These are phyloP conservation scores for Papilio aristodemus DNA, from an alignment of 1,140 invertebrate species.

Conservation along the genomic window DNA sequence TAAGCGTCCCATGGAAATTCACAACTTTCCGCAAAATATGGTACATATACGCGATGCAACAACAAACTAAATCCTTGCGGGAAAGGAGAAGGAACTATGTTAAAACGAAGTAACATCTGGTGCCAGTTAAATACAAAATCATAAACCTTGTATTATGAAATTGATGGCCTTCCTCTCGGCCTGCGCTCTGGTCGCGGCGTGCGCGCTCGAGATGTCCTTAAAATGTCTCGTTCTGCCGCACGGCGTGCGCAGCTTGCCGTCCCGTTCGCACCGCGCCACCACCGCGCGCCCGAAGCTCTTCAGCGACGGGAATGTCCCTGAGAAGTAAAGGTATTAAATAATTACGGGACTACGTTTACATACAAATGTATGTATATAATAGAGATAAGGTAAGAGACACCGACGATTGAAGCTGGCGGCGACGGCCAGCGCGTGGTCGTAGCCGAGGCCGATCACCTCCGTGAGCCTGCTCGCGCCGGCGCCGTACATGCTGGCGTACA, in stretches of 20 bases:
- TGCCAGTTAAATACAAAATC: not conserved
- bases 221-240: conserved; percentile 77
- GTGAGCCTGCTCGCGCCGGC: conserved; percentile 80
- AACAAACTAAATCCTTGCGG: too few species aligned
- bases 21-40: too few species aligned
- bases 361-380: not conserved
- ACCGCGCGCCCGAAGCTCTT: conserved; percentile 73
- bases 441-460: conserved; percentile 77
- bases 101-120: too few species aligned
- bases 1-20: not conserved
- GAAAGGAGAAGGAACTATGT: too few species aligned
- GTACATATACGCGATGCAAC: too few species aligned
- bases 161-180: conserved; percentile 82
- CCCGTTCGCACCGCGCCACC: conserved; percentile 59
- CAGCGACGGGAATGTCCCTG: conserved; percentile 80
- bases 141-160: conserved; percentile 81
- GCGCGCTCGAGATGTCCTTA: conserved; percentile 64
- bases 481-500: conserved; percentile 84
- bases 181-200: conserved; percentile 63
- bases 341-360: too few species aligned
- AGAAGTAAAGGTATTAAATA: too few species aligned
- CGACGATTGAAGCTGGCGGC: conserved; percentile 59
- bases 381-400: not conserved
- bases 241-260: conserved; percentile 71
- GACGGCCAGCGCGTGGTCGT: conserved; percentile 62